Percentiles rank a stretch among this genome's conserved stretches.
Conservation (phyloP, 1,140 invertebrate species). For the Phocides pigmalion region DNA sequence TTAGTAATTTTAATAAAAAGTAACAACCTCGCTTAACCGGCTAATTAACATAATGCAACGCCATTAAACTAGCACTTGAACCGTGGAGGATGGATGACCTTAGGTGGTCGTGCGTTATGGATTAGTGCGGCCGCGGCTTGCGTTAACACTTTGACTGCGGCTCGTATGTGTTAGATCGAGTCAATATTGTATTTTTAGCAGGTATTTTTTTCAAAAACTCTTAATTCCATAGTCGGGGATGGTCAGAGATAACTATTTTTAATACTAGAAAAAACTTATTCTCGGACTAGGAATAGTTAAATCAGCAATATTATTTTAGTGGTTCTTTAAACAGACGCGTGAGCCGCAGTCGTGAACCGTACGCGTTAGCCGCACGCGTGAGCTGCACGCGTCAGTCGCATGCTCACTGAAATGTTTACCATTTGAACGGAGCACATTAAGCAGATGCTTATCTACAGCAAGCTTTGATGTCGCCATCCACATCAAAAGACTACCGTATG, state of each 20-base stretch:
- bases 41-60: constrained; percentile 20
- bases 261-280: too few species aligned
- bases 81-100: constrained; percentile 7
- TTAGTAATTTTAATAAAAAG: constrained; percentile 11
- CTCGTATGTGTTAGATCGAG: too few species aligned
- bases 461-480: constrained; percentile 7
- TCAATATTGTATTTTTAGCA: too few species aligned
- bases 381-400: neutral
- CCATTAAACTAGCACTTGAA: constrained; percentile 12
- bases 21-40: constrained; percentile 18
- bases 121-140: neutral
- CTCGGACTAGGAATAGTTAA: too few species aligned
- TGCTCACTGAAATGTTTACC: constrained; percentile 1
- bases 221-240: too few species aligned
- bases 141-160: too few species aligned
- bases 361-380: too few species aligned
- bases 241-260: too few species aligned
- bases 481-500: constrained; percentile 7
- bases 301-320: too few species aligned
- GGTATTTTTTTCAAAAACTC: too few species aligned
- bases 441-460: constrained; percentile 6
- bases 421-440: constrained; percentile 3
- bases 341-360: too few species aligned
- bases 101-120: neutral
- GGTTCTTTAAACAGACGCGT: too few species aligned